Evolutionary conservation across 1,140 invertebrate species (phyloP).

Genomic region (Drosophila burlai): DNA sequence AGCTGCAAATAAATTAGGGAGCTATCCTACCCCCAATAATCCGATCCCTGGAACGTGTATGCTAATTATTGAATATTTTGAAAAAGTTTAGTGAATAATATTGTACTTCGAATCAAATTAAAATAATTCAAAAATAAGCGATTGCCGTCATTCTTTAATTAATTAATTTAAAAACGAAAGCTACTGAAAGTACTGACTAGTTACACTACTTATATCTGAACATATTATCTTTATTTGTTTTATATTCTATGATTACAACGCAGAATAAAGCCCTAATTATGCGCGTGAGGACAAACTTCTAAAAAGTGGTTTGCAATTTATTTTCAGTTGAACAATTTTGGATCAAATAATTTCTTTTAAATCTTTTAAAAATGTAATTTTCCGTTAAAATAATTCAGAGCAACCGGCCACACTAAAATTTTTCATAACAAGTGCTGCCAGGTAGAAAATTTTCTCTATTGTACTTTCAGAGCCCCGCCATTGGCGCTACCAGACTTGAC

Average conservation of each 20-base stretch:
- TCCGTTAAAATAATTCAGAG: neutral
- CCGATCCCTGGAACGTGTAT: constrained; percentile 48
- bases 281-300: neutral
- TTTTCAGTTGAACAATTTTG: neutral
- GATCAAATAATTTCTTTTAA: neutral
- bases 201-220: too few relatives aligned
- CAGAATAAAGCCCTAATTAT: neutral
- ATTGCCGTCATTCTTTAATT: neutral
- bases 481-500: too few relatives aligned
- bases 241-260: neutral
- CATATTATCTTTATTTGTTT: neutral
- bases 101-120: constrained; percentile 79
- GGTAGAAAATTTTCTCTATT: too few relatives aligned
- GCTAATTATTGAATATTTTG: constrained; percentile 76
- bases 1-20: constrained; percentile 42
- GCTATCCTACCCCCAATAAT: constrained; percentile 36
- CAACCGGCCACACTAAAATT: neutral
- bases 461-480: neutral
- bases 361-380: neutral
- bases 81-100: constrained; percentile 74
- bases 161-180: neutral
- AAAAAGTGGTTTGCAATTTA: neutral
- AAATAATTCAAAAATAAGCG: constrained; percentile 69
- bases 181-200: too few relatives aligned
- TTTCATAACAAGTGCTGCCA: neutral